Evolutionary conservation across 2,888 invertebrate species (phyloP), one percentile per base, ranked within the genome.

Genomic region (Anorthoa munda): DNA sequence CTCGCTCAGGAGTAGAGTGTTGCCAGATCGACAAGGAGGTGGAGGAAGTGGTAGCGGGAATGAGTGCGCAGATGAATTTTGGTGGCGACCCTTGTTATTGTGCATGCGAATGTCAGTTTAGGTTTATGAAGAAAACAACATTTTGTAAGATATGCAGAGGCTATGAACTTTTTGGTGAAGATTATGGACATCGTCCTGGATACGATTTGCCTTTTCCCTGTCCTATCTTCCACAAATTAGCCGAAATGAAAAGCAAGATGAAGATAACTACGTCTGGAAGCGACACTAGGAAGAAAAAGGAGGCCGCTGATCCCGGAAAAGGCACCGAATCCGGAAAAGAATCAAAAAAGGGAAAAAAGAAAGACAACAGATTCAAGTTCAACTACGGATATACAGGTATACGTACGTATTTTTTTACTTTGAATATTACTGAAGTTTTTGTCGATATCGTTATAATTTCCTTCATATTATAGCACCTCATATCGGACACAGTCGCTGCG

Each of bases 341-440:
- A 53, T 31, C 71, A 80, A 94, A 92, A 91, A 93, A 93, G 82
- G 81, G 88, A 59, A 93, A 91, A 89, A 92, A 91, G 86, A 91
- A 86, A 83, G 92, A 95, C 69, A 91, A 93, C 55, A 92, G 92
- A 89, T 95, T 96, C 84, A 94, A 95, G 90, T 96, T 95, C 83
- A 95, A 95, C 74, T 95, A 95, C 81, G 96, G 95, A 77, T 96
- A 94, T 88, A 91, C 93, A 94, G 96, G 96, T 94, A 95, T 95
- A 92, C 94, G 95, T 95, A 95, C 87, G 95, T 96, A 95, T 81
- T 77, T 23, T 64, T 50, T 26, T 45, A 31, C 56, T 55, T 69
- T 15, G 1, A 0, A 13, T 50, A 1, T 39, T 13, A 3, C 12
- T 26, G 9, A 26, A 15, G 9, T 39, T 64, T 64, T 48, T 18